A percentile compares a stretch with the other conserved stretches of the same genome.
These are phyloP conservation scores for Lamprologus tigripictilis DNA, from an alignment of 2,113 vertebrate genomes.

Conservation along the genomic window DNA sequence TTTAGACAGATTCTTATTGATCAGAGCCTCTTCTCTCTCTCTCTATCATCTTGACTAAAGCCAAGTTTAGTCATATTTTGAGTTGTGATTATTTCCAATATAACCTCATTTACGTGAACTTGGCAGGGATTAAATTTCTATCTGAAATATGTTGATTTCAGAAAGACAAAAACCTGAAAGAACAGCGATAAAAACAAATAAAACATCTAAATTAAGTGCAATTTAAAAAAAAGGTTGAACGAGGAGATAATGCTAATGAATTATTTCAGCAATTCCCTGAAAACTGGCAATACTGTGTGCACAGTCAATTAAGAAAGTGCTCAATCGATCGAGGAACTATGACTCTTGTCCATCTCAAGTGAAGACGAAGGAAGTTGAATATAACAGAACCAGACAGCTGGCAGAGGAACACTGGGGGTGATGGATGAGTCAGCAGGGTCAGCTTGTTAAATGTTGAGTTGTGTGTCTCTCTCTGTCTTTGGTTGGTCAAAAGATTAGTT, in stretches of 20 bases:
- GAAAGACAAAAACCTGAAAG: background rate
- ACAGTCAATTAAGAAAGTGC: background rate
- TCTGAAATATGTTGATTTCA: background rate
- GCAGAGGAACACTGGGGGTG: background rate
- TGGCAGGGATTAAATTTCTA: background rate
- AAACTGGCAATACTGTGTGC: rapidly evolving
- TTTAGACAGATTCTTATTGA: background rate
- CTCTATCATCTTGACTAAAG: background rate
- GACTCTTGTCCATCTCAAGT: background rate
- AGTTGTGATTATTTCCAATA: background rate
- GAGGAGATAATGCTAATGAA: background rate
- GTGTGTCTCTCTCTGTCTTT: background rate
- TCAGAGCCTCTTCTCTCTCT: background rate
- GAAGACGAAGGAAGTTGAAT: background rate
- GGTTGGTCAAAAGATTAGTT: background rate
- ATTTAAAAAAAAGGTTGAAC: rapidly evolving
- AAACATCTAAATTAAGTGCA: background rate
- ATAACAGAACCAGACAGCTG: background rate
- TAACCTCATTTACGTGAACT: background rate
- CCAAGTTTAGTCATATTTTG: background rate
- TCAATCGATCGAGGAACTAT: background rate
- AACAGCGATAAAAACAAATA: rapidly evolving
- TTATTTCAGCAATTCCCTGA: background rate
- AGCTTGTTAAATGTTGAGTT: background rate
- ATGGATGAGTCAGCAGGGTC: background rate